phyloP scores from a whole-genome alignment of 2,888 invertebrate species.

The Polyploca ridens region DNA sequence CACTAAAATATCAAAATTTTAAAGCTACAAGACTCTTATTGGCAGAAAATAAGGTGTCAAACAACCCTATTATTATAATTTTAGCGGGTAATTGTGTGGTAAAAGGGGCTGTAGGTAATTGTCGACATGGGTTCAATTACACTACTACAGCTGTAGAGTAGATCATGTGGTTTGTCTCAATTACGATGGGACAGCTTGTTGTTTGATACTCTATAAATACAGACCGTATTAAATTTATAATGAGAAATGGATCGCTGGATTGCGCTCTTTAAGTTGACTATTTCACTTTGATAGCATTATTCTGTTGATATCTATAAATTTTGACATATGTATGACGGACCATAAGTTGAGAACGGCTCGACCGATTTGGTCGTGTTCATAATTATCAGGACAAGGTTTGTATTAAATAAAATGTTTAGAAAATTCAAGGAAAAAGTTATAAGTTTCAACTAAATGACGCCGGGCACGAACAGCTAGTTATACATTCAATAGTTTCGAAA shows the following conservation, averaged over 20 bases:
- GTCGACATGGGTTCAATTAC: constrained; percentile 6
- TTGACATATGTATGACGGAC: too few species aligned
- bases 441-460: too few species aligned
- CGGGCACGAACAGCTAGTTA: too few species aligned
- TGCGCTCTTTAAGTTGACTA: too few species aligned
- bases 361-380: too few species aligned
- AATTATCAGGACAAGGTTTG: too few species aligned
- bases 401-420: too few species aligned
- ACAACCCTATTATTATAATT: constrained; percentile 13
- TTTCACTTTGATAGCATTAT: too few species aligned
- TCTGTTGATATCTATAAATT: too few species aligned
- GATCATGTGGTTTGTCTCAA: constrained; percentile 8
- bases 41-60: not conserved
- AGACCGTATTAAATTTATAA: not conserved
- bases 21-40: not conserved
- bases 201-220: not conserved
- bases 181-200: constrained; percentile 5
- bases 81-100: constrained; percentile 13
- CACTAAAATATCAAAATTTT: not conserved
- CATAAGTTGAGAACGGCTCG: too few species aligned
- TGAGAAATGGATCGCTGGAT: not conserved
- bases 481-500: too few species aligned
- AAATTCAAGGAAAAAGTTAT: too few species aligned
- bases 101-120: constrained; percentile 7
- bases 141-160: constrained; percentile 6